Conservation (phyloP, 2,888 invertebrate genomes). For the Buathra laborator region DNA sequence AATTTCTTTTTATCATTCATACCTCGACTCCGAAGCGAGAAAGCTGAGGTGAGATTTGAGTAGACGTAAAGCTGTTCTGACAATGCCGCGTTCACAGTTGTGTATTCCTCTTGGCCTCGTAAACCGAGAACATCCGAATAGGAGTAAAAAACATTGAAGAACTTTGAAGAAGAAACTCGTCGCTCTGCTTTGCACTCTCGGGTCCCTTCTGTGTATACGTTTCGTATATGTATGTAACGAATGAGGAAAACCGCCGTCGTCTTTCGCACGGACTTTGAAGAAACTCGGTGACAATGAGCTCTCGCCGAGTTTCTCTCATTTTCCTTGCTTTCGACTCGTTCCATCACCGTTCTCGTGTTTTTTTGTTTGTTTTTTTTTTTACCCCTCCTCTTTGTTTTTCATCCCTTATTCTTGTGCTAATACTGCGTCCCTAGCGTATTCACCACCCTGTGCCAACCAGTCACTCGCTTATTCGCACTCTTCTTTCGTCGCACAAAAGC, state of each 20-base stretch:
- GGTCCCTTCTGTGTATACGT: background rate
- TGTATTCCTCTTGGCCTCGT: constrained; percentile 16
- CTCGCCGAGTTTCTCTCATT: background rate
- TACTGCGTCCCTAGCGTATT: background rate
- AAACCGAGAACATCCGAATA: constrained; percentile 15
- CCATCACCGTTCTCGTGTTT: constrained; percentile 1
- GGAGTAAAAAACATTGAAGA: constrained; percentile 34
- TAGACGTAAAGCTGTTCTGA: background rate
- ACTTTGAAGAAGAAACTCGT: constrained; percentile 26
- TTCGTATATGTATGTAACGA: constrained; percentile 8
- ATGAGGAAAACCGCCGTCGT: constrained; percentile 14
- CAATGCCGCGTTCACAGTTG: background rate
- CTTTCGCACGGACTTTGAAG: constrained; percentile 28
- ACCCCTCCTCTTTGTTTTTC: background rate
- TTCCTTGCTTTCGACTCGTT: constrained; percentile 15
- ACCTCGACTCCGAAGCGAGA: background rate
- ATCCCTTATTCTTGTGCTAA: constrained; percentile 16
- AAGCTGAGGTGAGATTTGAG: constrained; percentile 2
- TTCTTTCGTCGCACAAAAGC: background rate
- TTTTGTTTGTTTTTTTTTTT: constrained; percentile 3
- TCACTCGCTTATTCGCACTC: background rate
- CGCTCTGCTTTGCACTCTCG: background rate
- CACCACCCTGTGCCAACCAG: background rate
- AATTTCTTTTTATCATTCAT: background rate
- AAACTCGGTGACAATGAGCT: constrained; percentile 26